These are phyloP conservation scores for Ctenoplectra terminalis DNA, from an alignment of 1,140 invertebrate genomes.

Conservation along the genomic window DNA sequence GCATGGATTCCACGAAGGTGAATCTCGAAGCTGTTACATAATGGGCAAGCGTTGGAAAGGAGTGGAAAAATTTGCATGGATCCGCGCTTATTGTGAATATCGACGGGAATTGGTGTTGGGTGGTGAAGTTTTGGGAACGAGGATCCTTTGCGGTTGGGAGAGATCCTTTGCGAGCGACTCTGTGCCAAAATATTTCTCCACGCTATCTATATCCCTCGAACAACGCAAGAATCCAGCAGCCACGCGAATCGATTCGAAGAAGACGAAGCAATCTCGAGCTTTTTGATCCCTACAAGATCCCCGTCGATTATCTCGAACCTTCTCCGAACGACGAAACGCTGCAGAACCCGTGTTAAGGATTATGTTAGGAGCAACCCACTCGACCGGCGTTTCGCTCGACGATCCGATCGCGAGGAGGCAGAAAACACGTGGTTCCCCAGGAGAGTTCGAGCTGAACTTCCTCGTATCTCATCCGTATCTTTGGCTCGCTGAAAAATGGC, in stretches of 20 bases:
- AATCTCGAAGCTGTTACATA: no score
- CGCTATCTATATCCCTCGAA: background rate
- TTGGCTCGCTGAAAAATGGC: slow-evolving; percentile 18
- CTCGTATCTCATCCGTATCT: slow-evolving; percentile 27
- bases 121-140: no score
- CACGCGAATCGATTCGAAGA: background rate
- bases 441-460: background rate
- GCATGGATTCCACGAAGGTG: no score
- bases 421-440: background rate
- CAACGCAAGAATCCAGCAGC: background rate
- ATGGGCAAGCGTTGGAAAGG: no score
- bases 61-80: no score
- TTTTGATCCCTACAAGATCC: background rate
- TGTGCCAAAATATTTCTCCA: background rate
- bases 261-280: background rate
- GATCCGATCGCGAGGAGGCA: slow-evolving; percentile 3
- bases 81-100: no score
- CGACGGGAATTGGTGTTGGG: no score
- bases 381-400: slow-evolving; percentile 5
- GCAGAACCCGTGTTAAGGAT: background rate
- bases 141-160: no score
- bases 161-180: no score
- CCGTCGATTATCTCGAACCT: background rate
- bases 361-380: background rate
- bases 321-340: background rate